Conservation (phyloP, 2,113 vertebrate species). For the Anser brachyrhynchus region DNA sequence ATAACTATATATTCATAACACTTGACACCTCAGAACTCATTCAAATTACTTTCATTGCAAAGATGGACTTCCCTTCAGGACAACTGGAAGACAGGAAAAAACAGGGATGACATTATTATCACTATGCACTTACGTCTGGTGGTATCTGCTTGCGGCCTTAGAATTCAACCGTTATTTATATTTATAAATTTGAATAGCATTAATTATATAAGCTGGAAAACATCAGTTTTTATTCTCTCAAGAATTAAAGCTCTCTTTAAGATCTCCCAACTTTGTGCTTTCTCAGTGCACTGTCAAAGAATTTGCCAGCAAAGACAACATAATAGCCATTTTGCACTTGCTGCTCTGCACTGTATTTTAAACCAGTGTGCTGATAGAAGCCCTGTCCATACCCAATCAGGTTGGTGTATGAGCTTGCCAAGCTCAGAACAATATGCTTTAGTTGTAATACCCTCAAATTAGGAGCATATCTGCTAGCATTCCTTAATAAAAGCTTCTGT, state of each 20-base stretch:
- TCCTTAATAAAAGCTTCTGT: not conserved
- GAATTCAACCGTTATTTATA: not conserved
- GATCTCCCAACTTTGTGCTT: not conserved
- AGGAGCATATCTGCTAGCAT: not conserved
- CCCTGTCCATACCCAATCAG: fast-evolving
- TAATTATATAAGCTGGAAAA: not conserved
- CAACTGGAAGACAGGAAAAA: not conserved
- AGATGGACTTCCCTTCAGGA: not conserved
- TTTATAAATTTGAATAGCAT: not conserved
- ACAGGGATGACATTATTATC: not conserved
- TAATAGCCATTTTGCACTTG: not conserved
- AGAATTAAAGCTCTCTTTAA: not conserved
- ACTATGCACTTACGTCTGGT: not conserved
- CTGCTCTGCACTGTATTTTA: not conserved
- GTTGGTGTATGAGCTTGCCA: not conserved
- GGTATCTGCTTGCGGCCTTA: not conserved
- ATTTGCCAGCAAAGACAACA: not conserved
- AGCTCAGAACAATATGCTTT: not conserved
- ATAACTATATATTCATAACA: not conserved
- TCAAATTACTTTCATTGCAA: not conserved
- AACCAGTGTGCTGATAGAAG: not conserved
- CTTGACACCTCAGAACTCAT: not conserved
- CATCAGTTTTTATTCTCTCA: not conserved
- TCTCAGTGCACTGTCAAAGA: not conserved
- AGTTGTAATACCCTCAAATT: not conserved